A percentile compares a stretch with the other conserved stretches of the same genome.
Evolutionary conservation across 2,113 vertebrate species (phyloP).

Genomic region (Promerops cafer): DNA sequence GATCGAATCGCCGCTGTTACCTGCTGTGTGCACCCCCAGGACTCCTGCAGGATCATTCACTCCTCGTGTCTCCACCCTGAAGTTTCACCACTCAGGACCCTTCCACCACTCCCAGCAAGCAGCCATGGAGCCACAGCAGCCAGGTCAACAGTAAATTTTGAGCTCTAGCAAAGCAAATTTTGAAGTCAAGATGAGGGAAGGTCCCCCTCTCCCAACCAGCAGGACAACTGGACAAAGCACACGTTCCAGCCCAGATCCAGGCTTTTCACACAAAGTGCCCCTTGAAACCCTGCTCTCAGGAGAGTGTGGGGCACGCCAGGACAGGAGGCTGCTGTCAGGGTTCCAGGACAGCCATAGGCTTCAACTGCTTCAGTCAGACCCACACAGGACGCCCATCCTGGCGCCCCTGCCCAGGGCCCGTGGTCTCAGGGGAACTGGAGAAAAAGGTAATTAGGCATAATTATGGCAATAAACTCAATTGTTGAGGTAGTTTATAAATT

Average conservation of each 20-base stretch:
- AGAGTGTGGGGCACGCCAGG: accelerated
- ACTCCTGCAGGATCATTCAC: not conserved
- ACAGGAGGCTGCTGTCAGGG: not conserved
- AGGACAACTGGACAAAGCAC: not conserved
- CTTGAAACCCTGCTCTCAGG: accelerated
- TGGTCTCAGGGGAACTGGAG: not conserved
- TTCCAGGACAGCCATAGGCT: not conserved
- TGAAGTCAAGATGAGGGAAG: not conserved
- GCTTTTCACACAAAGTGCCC: not conserved
- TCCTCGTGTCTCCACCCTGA: not conserved
- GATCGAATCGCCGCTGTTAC: accelerated
- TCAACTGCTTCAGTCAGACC: not conserved
- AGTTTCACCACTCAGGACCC: not conserved
- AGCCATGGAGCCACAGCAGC: not conserved
- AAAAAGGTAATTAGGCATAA: not conserved
- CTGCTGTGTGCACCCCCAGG: not conserved
- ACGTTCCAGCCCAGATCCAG: not conserved
- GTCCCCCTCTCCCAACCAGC: too few species aligned
- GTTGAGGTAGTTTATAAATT: not conserved
- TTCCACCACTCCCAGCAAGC: not conserved
- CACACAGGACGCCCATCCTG: not conserved
- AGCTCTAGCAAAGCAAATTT: not conserved
- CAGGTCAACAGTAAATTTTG: not conserved
- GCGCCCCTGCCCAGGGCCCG: accelerated
- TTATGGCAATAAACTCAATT: not conserved